phyloP scores from a whole-genome alignment of 2,797 vertebrate genomes.

The Darevskia mixta region DNA sequence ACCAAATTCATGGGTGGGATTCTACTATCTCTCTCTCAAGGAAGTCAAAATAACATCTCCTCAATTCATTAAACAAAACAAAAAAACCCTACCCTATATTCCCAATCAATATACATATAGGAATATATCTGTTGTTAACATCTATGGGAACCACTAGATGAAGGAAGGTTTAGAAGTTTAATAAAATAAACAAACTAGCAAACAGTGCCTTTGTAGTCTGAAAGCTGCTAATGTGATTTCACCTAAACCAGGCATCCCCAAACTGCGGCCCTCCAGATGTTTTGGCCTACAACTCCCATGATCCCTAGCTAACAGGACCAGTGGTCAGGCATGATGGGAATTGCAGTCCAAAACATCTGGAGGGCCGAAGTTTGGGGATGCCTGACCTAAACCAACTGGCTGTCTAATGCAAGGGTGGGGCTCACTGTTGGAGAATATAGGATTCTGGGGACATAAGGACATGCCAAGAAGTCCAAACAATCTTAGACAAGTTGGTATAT shows the following conservation, averaged over 20 bases:
- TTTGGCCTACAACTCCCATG: too few relatives aligned
- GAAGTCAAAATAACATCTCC: background rate
- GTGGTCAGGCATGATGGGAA: too few relatives aligned
- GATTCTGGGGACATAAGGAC: background rate
- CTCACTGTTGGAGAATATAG: background rate
- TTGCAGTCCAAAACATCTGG: too few relatives aligned
- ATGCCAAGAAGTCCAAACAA: background rate
- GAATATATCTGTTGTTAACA: too few relatives aligned
- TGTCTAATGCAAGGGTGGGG: background rate
- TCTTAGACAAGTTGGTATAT: too few relatives aligned
- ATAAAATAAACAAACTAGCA: background rate
- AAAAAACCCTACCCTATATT: background rate
- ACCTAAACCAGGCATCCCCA: too few relatives aligned
- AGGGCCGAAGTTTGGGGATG: too few relatives aligned
- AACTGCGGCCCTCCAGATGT: too few relatives aligned
- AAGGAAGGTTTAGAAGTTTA: background rate
- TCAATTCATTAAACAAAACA: background rate
- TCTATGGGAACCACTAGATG: too few relatives aligned
- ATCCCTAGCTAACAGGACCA: too few relatives aligned
- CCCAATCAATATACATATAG: background rate
- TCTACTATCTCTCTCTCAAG: background rate
- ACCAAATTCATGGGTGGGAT: background rate
- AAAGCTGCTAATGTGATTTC: background rate
- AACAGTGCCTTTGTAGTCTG: background rate
- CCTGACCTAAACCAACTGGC: too few relatives aligned